Percentiles rank a stretch among this genome's conserved stretches.
phyloP scores from a whole-genome alignment of 2,113 vertebrate species.

The Eretmochelys imbricata region DNA sequence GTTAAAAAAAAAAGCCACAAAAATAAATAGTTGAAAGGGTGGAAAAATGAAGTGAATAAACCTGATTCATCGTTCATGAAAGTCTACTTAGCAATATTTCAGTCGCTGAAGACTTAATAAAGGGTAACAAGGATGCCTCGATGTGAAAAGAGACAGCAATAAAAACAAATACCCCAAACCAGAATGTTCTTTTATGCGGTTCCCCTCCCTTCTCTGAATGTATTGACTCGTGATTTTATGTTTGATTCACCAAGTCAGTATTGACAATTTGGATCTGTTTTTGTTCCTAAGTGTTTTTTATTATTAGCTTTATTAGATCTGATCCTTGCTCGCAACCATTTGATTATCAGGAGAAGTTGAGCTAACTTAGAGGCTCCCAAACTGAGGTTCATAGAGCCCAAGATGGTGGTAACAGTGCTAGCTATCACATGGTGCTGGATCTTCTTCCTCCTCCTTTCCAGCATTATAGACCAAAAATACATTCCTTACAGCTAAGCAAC shows the following conservation, averaged over 20 bases:
- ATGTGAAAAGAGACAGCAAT: background rate
- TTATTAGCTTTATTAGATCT: background rate
- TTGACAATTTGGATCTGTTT: background rate
- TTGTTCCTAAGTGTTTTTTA: background rate
- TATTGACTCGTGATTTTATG: background rate
- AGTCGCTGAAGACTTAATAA: conserved; percentile 2
- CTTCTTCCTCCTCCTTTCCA: background rate
- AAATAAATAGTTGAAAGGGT: background rate
- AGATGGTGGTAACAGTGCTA: background rate
- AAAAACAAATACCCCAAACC: too few species aligned
- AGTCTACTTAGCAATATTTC: background rate
- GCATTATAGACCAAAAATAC: background rate
- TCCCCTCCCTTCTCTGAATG: background rate
- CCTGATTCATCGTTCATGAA: background rate
- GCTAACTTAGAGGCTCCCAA: background rate
- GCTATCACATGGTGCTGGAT: background rate
- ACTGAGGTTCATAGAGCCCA: background rate
- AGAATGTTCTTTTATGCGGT: background rate
- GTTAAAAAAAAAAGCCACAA: background rate
- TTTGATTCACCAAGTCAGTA: background rate
- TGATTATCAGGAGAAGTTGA: background rate
- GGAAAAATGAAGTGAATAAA: background rate
- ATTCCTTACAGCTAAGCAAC: background rate
- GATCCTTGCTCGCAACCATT: background rate
- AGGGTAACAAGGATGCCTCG: background rate